phyloP scores from a whole-genome alignment of 2,797 vertebrate species.

The Micromesistius poutassou region DNA sequence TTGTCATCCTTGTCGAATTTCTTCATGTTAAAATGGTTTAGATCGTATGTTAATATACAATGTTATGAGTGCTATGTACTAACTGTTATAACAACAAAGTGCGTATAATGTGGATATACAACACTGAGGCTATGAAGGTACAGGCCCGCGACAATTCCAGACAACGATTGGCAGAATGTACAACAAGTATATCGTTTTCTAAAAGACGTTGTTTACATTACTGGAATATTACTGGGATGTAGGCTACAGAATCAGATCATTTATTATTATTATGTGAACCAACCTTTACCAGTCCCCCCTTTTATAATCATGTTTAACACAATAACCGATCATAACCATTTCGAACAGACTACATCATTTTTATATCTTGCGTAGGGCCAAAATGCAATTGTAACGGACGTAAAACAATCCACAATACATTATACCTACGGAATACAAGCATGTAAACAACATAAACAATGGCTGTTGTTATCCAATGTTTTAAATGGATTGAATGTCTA shows the following conservation, averaged over 20 bases:
- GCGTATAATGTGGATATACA: not conserved
- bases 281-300: not conserved
- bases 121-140: too few species aligned
- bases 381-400: not conserved
- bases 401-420: not conserved
- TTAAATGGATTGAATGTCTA: not conserved
- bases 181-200: too few species aligned
- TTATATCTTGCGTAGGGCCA: not conserved
- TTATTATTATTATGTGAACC: not conserved
- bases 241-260: not conserved
- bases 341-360: not conserved
- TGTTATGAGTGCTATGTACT: not conserved
- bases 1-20: not conserved
- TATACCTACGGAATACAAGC: not conserved
- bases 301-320: not conserved
- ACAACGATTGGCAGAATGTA: not conserved
- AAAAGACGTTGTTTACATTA: not conserved
- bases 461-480: slow-evolving; percentile 1
- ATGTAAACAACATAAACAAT: not conserved
- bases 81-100: not conserved
- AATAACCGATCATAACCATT: not conserved
- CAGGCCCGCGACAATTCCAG: not conserved
- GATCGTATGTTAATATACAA: not conserved
- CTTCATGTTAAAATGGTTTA: not conserved
- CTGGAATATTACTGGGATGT: not conserved